Percentiles rank a stretch among this genome's conserved stretches.
These are phyloP conservation scores for Vidua macroura DNA, from an alignment of 2,113 vertebrate genomes.

Conservation along the genomic window DNA sequence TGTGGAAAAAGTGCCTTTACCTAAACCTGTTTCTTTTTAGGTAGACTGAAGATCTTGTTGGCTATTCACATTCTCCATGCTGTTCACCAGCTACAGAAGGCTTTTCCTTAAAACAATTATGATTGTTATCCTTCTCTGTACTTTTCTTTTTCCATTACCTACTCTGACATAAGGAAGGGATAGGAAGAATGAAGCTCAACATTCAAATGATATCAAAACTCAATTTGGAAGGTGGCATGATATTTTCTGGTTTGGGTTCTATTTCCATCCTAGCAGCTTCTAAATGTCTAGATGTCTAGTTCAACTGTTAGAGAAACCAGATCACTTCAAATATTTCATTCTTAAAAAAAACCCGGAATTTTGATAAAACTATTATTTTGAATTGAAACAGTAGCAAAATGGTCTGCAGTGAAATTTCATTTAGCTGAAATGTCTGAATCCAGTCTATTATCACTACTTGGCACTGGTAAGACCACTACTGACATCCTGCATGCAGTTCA, in stretches of 20 bases:
- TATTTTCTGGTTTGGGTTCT: background rate
- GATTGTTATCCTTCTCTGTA: background rate
- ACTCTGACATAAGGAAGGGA: background rate
- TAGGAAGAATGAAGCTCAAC: background rate
- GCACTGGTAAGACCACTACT: background rate
- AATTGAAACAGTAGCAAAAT: background rate
- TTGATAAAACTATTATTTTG: background rate
- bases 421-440: background rate
- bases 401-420: background rate
- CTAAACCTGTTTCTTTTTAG: background rate
- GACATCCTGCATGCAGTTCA: background rate
- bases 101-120: background rate
- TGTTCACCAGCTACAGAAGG: background rate
- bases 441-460: background rate
- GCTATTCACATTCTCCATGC: background rate
- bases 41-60: background rate
- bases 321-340: background rate
- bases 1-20: background rate
- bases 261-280: background rate
- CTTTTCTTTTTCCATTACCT: background rate
- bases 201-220: background rate
- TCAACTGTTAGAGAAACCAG: background rate
- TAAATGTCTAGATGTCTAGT: background rate
- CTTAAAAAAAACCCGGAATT: background rate
- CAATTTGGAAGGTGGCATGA: background rate